Base-by-base conservation (phyloP, 2,113 vertebrate species). In the Lipophrys pholis region DNA sequence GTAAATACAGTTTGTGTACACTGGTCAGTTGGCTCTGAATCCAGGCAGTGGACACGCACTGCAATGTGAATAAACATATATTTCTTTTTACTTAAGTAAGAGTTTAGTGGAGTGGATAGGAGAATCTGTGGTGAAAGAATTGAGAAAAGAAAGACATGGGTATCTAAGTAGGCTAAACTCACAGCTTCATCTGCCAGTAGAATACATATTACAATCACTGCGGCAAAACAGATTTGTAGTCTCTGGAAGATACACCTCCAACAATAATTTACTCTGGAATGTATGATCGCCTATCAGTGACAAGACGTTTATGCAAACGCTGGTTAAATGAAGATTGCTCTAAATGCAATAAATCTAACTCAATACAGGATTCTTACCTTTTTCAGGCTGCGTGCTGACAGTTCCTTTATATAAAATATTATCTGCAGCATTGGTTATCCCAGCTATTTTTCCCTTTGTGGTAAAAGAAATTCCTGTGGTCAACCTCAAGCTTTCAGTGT, bases 181-280 rank as follows among this genome's bases (percentile, higher is more conserved):
- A 30, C 21, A 30, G 21, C 21, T 30, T 30, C 21, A 52, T 75
- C 57, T 88, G 53, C 53, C 60, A 49, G 70, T 39, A 54, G 78
- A 82, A 84, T 80, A 70, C 57, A 49, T 55, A 70, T 54, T 48
- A 57, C 48, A 79, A 48, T 60, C 61, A 59, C 73, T 78, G 75
- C 73, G 68, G 82, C 46, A 10, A 21, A 2, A 43, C 38, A 11
- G 6, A 50, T 50, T 38, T 60, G 5, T 36, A 67, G 53, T 67
- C 5, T 57, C 58, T 55, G 12, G 12, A 7, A 41, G 63, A 38
- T 35, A 61, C 49, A 9, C 56, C 3, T 11, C 3, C 7, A 56
- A 71, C 21, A 30, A 36, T 21, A 41, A 50, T 2, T 15, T 42
- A 69, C 63, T 6, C 5, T 14, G 15, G 6, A 30, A 30, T 2